phyloP scores from a whole-genome alignment of 2,113 vertebrate genomes.

The Lichenostomus cassidix region DNA sequence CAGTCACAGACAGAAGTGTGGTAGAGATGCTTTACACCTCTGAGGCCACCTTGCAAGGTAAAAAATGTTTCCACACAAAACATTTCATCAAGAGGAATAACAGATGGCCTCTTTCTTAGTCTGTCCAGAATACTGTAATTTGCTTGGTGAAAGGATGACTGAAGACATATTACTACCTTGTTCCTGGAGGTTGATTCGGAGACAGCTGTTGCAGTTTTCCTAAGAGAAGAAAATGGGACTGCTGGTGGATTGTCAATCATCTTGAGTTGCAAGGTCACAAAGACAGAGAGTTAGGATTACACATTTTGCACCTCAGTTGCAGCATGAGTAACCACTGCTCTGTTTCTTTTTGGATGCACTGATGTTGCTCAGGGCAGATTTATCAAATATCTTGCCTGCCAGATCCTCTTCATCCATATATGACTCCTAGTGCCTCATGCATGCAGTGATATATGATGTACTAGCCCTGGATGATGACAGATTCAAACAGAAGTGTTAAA shows the following conservation, averaged over 20 bases:
- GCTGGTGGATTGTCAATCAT: constrained; percentile 28
- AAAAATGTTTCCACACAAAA: not conserved
- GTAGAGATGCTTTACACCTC: not conserved
- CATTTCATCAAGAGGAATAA: constrained; percentile 19
- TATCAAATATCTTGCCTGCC: not conserved
- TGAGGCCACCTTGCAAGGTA: not conserved
- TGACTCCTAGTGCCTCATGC: not conserved
- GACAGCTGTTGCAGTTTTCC: constrained; percentile 38
- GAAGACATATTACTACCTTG: not conserved
- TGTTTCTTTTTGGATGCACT: not conserved
- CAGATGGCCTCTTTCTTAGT: constrained; percentile 6
- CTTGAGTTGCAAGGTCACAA: not conserved
- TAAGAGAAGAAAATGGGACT: not conserved
- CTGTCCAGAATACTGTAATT: constrained; percentile 23
- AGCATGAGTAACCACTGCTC: not conserved
- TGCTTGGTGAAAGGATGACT: constrained; percentile 18
- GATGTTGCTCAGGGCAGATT: not conserved
- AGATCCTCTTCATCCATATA: not conserved
- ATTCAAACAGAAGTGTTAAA: not conserved
- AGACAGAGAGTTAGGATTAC: not conserved
- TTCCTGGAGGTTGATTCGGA: not conserved
- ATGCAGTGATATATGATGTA: not conserved
- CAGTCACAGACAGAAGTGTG: not conserved
- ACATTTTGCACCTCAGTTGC: not conserved
- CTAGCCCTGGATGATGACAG: not conserved